Evolutionary conservation across 1,140 invertebrate genomes (phyloP).

Genomic region (Tetragnatha versicolor): DNA sequence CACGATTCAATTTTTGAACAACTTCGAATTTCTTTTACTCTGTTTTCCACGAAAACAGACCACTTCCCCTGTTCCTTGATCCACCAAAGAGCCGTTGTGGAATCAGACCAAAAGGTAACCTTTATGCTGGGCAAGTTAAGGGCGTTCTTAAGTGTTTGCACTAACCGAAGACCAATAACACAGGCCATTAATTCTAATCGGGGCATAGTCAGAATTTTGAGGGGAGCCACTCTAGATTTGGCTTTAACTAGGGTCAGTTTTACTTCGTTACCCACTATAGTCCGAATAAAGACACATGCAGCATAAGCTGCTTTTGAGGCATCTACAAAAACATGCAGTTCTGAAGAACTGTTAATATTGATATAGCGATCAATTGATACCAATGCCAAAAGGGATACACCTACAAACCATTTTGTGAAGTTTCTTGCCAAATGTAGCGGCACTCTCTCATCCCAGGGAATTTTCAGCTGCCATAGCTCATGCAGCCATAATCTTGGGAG

Average conservation of each 20-base stretch:
- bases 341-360: background rate
- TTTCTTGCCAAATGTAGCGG: background rate
- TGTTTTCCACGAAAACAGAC: background rate
- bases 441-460: background rate
- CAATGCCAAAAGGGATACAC: background rate
- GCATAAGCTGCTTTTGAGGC: background rate
- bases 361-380: background rate
- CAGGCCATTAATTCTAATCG: background rate
- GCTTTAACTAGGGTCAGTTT: conserved; percentile 30
- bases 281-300: background rate
- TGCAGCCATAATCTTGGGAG: background rate
- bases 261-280: conserved; percentile 1
- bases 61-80: background rate
- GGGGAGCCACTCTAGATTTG: conserved; percentile 22
- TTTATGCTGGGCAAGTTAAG: background rate
- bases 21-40: background rate
- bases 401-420: background rate
- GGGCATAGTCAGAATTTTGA: background rate
- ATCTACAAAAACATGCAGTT: background rate
- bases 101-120: conserved; percentile 8
- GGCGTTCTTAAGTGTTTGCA: background rate
- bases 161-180: background rate
- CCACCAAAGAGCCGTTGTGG: background rate
- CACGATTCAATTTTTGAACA: background rate
- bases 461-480: background rate